Percentiles rank a stretch among this genome's conserved stretches.
phyloP scores from a whole-genome alignment of 2,113 vertebrate species.

The Zapus hudsonius region DNA sequence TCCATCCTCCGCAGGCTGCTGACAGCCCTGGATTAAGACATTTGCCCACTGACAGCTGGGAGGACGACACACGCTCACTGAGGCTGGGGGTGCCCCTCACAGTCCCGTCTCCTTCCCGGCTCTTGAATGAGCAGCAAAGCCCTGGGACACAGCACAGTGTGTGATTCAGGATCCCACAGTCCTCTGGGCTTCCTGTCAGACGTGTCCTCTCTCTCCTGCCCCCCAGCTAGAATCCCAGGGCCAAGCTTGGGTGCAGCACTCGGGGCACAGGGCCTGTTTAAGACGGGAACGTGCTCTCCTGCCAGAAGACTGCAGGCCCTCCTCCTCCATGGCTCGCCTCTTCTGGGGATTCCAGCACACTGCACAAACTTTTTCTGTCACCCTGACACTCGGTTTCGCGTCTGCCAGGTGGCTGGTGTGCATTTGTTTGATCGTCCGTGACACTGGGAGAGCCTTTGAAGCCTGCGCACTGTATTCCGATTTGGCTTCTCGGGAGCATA shows the following conservation, averaged over 20 bases:
- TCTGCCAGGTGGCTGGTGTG: too few relatives aligned
- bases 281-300: too few relatives aligned
- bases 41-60: slow-evolving; percentile 30
- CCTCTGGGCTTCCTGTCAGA: not conserved
- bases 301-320: too few relatives aligned
- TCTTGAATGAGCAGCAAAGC: not conserved
- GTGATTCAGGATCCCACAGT: not conserved
- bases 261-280: too few relatives aligned
- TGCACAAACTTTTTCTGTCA: too few relatives aligned
- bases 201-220: not conserved
- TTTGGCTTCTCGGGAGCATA: too few relatives aligned
- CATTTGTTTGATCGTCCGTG: too few relatives aligned
- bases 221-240: not conserved
- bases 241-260: not conserved
- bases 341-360: too few relatives aligned
- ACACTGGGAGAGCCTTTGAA: too few relatives aligned
- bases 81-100: not conserved
- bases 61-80: not conserved
- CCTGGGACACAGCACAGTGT: not conserved
- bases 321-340: too few relatives aligned
- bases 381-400: too few relatives aligned
- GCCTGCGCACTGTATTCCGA: too few relatives aligned
- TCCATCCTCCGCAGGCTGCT: not conserved
- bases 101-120: not conserved
- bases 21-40: slow-evolving; percentile 61